Base-by-base conservation (phyloP, 2,888 invertebrate species). In the Lasioglossum leucozonium region DNA sequence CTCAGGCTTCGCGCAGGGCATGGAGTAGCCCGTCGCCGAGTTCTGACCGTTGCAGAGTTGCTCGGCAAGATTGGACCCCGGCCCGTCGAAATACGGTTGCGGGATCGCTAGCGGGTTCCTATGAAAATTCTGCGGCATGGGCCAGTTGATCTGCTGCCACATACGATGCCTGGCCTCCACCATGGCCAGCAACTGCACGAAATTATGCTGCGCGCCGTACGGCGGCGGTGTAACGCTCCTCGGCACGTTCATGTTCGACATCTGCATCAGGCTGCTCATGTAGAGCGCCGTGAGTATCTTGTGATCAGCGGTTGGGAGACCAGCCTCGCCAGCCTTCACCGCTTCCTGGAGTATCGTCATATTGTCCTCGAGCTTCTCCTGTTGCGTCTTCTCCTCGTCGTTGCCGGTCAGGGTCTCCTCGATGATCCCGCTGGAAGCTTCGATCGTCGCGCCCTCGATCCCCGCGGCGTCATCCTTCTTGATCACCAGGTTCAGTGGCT, bases 401-500 rank as follows among this genome's bases (percentile, higher is more conserved):
- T 11, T 55, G 1, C 55, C n/a, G n/a, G 10, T 11, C 11, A 55
- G n/a, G 4, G n/a, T n/a, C n/a, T 55, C 55, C 55, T 55, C 55
- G 55, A 91, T 90, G 55, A 91, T 90, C 84, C 77, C 89, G 42
- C 87, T 88, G 85, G 85, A 86, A 73, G 77, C 62, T 47, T 77
- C 77, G 73, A 34, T 81, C 62, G 72, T 84, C 80, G 80, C 85
- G 71, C 86, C 86, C 69, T 87, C 85, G 47, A 91, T 87, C 77
- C 87, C 86, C 75, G 77, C 84, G 84, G 87, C 87, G 89, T 91
- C 91, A 90, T 94, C 91, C 91, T 95, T 95, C 92, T 95, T 95
- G 86, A 95, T 95, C 90, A 95, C 95, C 92, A 96, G 95, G 95
- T 96, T 96, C 95, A 96, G 95, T 95, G 96, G 95, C 86, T 95